Evolutionary conservation across 2,113 vertebrate genomes (phyloP).

Genomic region (Uropsilus gracilis): DNA sequence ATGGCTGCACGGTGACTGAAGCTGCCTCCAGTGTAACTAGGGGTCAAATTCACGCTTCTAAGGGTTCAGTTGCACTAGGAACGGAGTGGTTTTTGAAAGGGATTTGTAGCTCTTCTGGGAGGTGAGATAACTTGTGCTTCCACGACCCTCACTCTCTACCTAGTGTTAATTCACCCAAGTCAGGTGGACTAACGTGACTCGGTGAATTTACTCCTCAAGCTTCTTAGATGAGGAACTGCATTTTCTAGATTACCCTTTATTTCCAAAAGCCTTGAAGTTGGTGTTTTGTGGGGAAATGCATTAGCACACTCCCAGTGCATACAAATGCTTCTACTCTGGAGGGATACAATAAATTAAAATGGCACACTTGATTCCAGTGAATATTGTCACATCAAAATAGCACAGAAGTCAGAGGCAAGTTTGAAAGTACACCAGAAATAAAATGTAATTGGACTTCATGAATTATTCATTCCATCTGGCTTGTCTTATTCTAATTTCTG

Average conservation of each 20-base stretch:
- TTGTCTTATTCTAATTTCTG: slow-evolving; percentile 85
- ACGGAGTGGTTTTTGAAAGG: neutral
- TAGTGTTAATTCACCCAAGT: neutral
- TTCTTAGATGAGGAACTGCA: neutral
- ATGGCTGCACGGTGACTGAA: neutral
- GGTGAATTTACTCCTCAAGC: neutral
- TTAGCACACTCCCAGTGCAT: slow-evolving; percentile 2
- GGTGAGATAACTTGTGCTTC: neutral
- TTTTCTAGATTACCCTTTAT: neutral
- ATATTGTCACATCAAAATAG: slow-evolving; percentile 81
- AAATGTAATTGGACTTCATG: slow-evolving; percentile 84
- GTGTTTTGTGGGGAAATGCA: neutral
- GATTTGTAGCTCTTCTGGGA: neutral
- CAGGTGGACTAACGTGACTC: neutral
- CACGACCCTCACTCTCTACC: neutral
- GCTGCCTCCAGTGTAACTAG: neutral
- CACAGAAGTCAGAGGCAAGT: slow-evolving; percentile 82
- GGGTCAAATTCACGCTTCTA: neutral
- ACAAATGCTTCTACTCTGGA: slow-evolving; percentile 60
- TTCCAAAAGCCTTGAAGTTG: slow-evolving; percentile 26
- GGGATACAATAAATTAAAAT: slow-evolving; percentile 69
- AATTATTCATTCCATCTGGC: slow-evolving; percentile 89
- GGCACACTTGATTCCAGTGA: slow-evolving; percentile 75
- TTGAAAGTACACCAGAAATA: slow-evolving; percentile 82
- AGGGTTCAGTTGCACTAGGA: neutral